These are phyloP conservation scores for Cavia porcellus DNA, from an alignment of 2,113 vertebrate genomes.

Conservation along the genomic window DNA sequence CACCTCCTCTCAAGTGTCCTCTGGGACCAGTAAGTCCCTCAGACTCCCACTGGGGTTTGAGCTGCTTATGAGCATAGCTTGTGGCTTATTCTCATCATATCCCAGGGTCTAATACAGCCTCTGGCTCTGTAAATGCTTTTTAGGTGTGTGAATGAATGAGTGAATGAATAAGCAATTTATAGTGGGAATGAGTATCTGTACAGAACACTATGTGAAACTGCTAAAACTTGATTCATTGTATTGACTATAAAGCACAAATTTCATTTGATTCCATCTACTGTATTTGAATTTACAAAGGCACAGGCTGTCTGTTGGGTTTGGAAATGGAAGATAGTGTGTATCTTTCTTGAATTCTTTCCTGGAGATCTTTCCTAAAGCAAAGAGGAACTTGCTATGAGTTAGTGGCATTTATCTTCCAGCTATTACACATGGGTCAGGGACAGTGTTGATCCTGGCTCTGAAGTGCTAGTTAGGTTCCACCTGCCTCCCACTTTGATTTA, in stretches of 20 bases:
- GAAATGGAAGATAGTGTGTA: neutral
- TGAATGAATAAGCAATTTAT: conserved; percentile 32
- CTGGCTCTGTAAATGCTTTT: neutral
- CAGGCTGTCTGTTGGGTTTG: neutral
- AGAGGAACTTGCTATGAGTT: neutral
- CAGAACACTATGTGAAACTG: conserved; percentile 38
- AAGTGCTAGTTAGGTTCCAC: neutral
- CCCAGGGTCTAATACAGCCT: neutral
- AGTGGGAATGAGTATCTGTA: conserved; percentile 36
- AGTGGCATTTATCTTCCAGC: neutral
- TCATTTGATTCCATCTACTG: neutral
- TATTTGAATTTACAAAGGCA: neutral
- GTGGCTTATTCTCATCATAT: neutral
- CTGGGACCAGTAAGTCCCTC: neutral
- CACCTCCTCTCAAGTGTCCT: neutral
- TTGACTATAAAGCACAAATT: conserved; percentile 37
- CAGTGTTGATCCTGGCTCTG: neutral
- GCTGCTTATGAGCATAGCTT: neutral
- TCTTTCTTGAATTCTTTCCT: conserved; percentile 11
- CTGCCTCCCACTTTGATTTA: conserved; percentile 61
- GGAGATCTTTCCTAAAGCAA: neutral
- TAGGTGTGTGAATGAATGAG: neutral
- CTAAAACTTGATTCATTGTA: neutral
- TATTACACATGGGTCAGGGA: neutral
- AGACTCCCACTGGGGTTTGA: neutral